Percentiles rank a stretch among this genome's conserved stretches.
phyloP scores from a whole-genome alignment of 1,140 invertebrate species.

The Anthonomus grandis region DNA sequence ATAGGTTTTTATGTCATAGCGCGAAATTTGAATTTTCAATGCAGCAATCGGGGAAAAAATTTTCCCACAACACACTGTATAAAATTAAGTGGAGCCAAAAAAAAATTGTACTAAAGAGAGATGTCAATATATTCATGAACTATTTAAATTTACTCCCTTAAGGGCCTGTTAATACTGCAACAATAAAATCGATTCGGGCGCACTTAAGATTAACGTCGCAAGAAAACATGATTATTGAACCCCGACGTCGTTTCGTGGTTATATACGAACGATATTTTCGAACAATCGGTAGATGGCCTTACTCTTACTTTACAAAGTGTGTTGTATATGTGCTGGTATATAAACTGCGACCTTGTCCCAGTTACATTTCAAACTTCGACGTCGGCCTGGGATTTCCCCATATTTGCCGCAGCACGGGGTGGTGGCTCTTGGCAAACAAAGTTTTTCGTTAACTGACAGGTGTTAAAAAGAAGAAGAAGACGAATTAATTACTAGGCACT shows the following conservation, averaged over 20 bases:
- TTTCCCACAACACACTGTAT: no score
- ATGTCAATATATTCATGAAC: no score
- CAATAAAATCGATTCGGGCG: neutral
- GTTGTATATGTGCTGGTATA: constrained; percentile 3
- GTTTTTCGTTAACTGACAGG: no score
- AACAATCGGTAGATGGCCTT: constrained; percentile 22
- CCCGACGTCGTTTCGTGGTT: neutral
- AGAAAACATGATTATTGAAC: constrained; percentile 12
- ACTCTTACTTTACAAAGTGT: constrained; percentile 17
- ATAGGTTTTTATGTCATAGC: no score
- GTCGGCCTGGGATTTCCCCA: constrained; percentile 17
- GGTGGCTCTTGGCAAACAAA: neutral
- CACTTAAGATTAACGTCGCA: neutral
- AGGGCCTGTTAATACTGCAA: no score
- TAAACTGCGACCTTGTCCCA: constrained; percentile 21
- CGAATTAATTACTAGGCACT: no score
- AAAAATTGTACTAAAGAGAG: no score
- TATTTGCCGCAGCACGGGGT: neutral
- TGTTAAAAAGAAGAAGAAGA: no score
- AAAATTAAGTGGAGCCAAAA: no score
- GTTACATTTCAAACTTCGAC: constrained; percentile 17
- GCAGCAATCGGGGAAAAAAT: no score
- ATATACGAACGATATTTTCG: constrained; percentile 5
- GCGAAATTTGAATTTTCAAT: no score
- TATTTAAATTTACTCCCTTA: no score